Evolutionary conservation across 2,113 vertebrate genomes (phyloP).

Genomic region (Martes martes): DNA sequence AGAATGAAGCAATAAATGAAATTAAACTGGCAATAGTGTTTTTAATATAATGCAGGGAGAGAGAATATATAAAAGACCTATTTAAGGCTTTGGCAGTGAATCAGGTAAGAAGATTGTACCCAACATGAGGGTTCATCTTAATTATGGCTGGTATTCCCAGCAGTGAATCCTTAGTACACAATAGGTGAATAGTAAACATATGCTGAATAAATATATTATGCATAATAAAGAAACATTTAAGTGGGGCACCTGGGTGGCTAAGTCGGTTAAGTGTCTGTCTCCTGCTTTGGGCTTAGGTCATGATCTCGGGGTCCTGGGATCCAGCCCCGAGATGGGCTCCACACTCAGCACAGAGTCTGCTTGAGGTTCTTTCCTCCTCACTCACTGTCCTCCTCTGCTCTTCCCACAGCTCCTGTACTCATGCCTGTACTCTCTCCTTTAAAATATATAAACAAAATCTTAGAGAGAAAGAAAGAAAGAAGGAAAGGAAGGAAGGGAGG

Average conservation of each 20-base stretch:
- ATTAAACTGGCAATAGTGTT: not conserved
- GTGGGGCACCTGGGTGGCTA: not conserved
- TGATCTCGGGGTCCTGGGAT: too few species aligned
- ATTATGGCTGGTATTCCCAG: not conserved
- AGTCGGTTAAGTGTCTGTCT: too few species aligned
- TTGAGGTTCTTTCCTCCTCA: too few species aligned
- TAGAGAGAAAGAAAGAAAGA: too few species aligned
- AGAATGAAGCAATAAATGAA: not conserved
- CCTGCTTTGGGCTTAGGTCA: too few species aligned
- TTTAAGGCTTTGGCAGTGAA: not conserved
- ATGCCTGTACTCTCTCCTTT: not conserved
- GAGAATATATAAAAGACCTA: not conserved
- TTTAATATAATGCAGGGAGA: not conserved
- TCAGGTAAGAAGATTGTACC: not conserved
- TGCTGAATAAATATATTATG: not conserved
- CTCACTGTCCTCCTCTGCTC: too few species aligned
- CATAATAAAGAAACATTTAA: not conserved
- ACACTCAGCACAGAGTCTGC: too few species aligned
- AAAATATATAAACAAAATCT: not conserved
- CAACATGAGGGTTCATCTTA: not conserved
- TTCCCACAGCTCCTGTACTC: not conserved
- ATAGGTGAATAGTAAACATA: not conserved
- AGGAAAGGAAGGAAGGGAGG: too few species aligned
- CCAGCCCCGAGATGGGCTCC: too few species aligned
- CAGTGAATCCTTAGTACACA: not conserved